Evolutionary conservation across 2,113 vertebrate genomes (phyloP).

Genomic region (Leptodactylus fuscus): DNA sequence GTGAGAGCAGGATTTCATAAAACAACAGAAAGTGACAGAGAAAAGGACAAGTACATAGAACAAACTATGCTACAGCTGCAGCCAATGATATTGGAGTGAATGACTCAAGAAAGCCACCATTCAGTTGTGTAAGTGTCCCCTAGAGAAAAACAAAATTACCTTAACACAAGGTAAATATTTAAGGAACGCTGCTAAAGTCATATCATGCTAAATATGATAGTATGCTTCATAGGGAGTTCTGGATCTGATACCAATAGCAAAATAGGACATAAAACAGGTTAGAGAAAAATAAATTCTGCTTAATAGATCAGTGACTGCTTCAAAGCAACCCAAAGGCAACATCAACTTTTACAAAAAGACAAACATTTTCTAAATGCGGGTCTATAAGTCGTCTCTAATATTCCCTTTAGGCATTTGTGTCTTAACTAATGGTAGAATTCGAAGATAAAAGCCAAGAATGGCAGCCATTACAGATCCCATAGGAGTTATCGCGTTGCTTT

Average conservation of each 20-base stretch:
- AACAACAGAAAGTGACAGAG: conserved; percentile 45
- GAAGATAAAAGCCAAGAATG: too few species aligned
- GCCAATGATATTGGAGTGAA: neutral
- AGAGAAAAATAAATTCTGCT: neutral
- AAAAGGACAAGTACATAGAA: conserved; percentile 45
- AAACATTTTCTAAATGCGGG: neutral
- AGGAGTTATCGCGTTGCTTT: too few species aligned
- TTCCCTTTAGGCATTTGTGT: neutral
- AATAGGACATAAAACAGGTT: neutral
- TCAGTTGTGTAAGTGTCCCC: neutral
- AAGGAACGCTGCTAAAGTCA: neutral
- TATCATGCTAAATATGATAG: neutral
- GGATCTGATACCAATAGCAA: neutral
- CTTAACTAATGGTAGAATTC: too few species aligned
- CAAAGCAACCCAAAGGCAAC: neutral
- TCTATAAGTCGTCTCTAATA: neutral
- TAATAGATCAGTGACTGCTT: neutral
- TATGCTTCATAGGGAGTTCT: neutral
- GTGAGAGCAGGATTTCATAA: conserved; percentile 38
- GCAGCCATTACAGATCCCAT: too few species aligned
- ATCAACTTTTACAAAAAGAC: neutral
- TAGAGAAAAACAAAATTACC: neutral
- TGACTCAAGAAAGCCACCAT: neutral
- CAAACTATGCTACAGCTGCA: neutral
- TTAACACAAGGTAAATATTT: neutral